A percentile compares a stretch with the other conserved stretches of the same genome.
Evolutionary conservation across 2,797 vertebrate genomes (phyloP).

Genomic region (Chaetophractus vellerosus): DNA sequence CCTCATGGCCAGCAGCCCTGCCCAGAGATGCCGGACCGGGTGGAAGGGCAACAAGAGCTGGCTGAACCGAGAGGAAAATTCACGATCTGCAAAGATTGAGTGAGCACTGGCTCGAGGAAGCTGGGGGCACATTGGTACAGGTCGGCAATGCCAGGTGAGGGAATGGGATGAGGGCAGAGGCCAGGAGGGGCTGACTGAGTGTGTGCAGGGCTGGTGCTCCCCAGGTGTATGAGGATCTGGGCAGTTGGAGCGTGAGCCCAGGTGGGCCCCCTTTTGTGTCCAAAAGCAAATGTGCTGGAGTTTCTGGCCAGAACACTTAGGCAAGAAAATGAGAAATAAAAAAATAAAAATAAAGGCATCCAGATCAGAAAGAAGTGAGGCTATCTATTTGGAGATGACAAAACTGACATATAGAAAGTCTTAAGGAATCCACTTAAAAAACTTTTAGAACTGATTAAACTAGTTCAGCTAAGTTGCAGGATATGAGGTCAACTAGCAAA

Average conservation of each 20-base stretch:
- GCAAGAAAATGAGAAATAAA: background rate
- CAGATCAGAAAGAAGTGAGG: slow-evolving; percentile 36
- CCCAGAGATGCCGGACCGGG: background rate
- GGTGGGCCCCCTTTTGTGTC: background rate
- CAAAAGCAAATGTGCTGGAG: background rate
- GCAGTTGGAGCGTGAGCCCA: background rate
- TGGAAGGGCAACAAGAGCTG: background rate
- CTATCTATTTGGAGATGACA: background rate
- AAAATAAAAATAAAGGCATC: background rate
- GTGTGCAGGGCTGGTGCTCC: background rate
- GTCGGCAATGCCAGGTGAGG: background rate
- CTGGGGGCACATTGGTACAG: background rate
- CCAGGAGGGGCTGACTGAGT: background rate
- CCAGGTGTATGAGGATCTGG: background rate
- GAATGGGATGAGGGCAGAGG: background rate
- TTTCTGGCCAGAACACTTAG: background rate
- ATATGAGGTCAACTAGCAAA: background rate
- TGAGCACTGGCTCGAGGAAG: background rate
- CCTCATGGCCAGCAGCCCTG: background rate
- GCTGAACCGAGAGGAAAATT: background rate
- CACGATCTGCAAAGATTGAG: background rate
- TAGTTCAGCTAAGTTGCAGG: background rate
- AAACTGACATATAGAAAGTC: background rate
- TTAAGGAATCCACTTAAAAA: background rate
- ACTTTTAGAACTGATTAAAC: background rate